Evolutionary conservation across 37 sponge, comb jelly and placozoan species (phyloP).

Genomic region (Oscarella lobularis): DNA sequence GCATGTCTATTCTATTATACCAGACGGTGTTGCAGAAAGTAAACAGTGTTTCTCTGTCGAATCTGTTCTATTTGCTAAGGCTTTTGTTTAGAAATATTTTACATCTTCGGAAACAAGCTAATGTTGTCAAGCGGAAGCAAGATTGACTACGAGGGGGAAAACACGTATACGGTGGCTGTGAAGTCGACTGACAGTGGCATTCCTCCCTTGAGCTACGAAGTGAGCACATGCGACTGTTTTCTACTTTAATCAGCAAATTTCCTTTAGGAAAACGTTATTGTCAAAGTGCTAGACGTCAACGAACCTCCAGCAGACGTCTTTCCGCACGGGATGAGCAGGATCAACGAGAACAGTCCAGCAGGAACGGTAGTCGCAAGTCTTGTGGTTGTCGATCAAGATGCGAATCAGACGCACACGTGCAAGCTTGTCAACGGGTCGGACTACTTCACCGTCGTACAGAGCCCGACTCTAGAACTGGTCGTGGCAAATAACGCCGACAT

Average conservation of each 20-base stretch:
- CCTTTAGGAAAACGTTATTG: background rate
- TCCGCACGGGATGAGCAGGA: background rate
- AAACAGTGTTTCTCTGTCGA: background rate
- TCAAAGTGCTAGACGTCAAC: background rate
- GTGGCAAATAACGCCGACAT: background rate
- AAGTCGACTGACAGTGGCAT: background rate
- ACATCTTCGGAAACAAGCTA: background rate
- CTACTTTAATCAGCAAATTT: background rate
- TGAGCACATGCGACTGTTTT: background rate
- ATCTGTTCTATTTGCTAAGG: too few species aligned
- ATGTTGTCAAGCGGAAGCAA: background rate
- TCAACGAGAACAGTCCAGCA: background rate
- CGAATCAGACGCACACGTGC: background rate
- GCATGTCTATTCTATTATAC: background rate
- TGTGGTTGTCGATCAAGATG: background rate
- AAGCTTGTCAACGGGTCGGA: background rate
- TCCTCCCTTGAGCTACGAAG: background rate
- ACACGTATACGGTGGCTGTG: background rate
- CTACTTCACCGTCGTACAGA: background rate
- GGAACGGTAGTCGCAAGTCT: background rate
- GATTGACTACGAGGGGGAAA: background rate
- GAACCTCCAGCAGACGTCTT: background rate
- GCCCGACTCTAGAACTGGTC: background rate
- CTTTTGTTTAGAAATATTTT: too few species aligned
- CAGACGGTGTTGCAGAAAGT: too few species aligned